phyloP scores from a whole-genome alignment of 2,888 invertebrate species.

The Orgyia antiqua region DNA sequence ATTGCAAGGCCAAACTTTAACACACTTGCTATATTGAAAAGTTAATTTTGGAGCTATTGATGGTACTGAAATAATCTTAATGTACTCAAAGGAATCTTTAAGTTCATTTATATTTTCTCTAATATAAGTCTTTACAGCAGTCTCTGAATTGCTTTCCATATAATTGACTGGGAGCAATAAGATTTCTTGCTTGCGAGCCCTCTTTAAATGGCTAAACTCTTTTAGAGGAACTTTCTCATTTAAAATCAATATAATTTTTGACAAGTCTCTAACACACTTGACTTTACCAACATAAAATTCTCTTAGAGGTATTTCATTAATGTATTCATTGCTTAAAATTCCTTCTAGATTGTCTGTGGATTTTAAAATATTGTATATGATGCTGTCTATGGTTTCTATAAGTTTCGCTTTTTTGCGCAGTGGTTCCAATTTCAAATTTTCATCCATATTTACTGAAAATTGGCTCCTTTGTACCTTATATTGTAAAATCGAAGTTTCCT shows the following conservation, averaged over 20 bases:
- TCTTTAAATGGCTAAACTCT: slow-evolving; percentile 84
- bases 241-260: slow-evolving; percentile 78
- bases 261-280: slow-evolving; percentile 79
- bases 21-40: slow-evolving; percentile 80
- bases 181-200: slow-evolving; percentile 80
- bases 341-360: slow-evolving; percentile 55
- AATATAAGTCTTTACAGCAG: slow-evolving; percentile 59
- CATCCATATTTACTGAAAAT: neutral
- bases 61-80: slow-evolving; percentile 79
- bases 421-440: slow-evolving; percentile 31
- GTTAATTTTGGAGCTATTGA: slow-evolving; percentile 80
- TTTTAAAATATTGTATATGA: slow-evolving; percentile 32
- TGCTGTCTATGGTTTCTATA: slow-evolving; percentile 30
- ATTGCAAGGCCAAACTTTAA: slow-evolving; percentile 87
- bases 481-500: too few relatives aligned
- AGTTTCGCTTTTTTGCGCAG: slow-evolving; percentile 41
- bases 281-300: slow-evolving; percentile 81
- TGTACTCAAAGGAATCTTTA: slow-evolving; percentile 63
- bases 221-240: slow-evolving; percentile 79
- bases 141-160: slow-evolving; percentile 36
- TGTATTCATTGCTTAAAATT: slow-evolving; percentile 75
- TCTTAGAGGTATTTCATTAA: slow-evolving; percentile 61
- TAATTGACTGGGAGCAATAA: slow-evolving; percentile 66
- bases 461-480: too few relatives aligned
- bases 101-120: slow-evolving; percentile 65